phyloP scores from a whole-genome alignment of 2,888 invertebrate species.

The Mythimna ferrago region DNA sequence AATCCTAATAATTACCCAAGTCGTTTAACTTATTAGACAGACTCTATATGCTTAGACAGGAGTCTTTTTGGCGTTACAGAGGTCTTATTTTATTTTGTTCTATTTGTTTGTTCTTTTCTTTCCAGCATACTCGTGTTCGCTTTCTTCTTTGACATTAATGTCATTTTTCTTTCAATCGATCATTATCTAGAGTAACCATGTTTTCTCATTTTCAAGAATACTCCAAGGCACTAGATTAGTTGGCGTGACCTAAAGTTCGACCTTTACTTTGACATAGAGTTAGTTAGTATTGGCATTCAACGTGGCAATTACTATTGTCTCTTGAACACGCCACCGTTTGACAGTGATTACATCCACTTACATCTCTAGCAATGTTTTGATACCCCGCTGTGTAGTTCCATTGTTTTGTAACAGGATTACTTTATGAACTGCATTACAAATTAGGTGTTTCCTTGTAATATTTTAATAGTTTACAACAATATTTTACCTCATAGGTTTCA shows the following conservation, averaged over 20 bases:
- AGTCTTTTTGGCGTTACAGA: too few species aligned
- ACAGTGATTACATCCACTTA: not conserved
- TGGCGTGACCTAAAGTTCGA: not conserved
- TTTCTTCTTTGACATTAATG: not conserved
- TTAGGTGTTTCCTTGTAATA: too few species aligned
- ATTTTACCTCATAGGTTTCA: not conserved
- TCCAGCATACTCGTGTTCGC: not conserved
- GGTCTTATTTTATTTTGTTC: too few species aligned
- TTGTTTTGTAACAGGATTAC: not conserved
- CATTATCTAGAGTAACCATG: not conserved
- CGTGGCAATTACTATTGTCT: conserved; percentile 24
- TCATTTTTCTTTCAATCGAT: not conserved
- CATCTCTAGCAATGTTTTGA: conserved; percentile 2
- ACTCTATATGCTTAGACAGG: too few species aligned
- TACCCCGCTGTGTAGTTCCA: not conserved
- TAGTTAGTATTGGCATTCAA: conserved; percentile 3
- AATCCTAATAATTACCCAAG: too few species aligned
- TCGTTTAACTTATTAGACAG: too few species aligned
- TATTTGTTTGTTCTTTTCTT: too few species aligned
- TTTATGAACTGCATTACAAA: not conserved
- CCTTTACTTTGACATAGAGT: conserved; percentile 1
- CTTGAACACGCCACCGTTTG: conserved; percentile 14
- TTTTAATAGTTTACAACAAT: not conserved
- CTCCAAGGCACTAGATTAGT: not conserved
- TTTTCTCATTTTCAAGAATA: conserved; percentile 3